Base-by-base conservation (phyloP, 2,797 vertebrate genomes). In the Acrocephalus scirpaceus region DNA sequence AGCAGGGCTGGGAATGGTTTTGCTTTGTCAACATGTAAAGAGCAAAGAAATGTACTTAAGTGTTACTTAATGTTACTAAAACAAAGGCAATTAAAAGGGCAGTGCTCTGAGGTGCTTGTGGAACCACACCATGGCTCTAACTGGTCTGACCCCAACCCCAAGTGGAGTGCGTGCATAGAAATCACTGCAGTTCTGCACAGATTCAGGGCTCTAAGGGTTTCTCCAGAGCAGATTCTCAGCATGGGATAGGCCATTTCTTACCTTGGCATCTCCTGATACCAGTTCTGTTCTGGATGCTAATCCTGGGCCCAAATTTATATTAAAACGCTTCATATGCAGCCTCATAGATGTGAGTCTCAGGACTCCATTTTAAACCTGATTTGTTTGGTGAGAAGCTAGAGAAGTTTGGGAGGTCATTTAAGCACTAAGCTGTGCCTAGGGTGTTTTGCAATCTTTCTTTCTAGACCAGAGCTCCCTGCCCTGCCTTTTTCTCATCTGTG, bases 111-210 rank as follows among this genome's bases (percentile, higher is more conserved):
- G 69, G 38, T 48, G 60, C 54, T 73, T 44, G 27, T 4, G 0
- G 50, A 57, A 12, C 45, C 1, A 0, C 23, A 53, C 11, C 8
- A 11, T 65, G 2, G 0, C 48, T 64, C 15, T 30, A 0, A 27
- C 53, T 67, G 27, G 9, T 74, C 71, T 70, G 9, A 62, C n/a
- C 69, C 19, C 26, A 13, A 4, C 64, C 22, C 22, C 57, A 69
- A 23, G 25, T 9, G 17, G 13, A 76, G 8, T 1, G 7, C 3
- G 10, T 42, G 20, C 32, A 30, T 2, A 27, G 23, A 77, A 64
- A 74, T 44, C 38, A 25, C 18, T 38, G 21, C 8, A 51, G 45
- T 91, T 86, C 34, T 61, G 9, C 45, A 40, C 13, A 67, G 13
- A 7, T 53, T 42, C 14, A 60, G 44, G 22, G 22, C 21, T 34